These are phyloP conservation scores for Hyla sarda DNA, from an alignment of 2,113 vertebrate genomes.

Conservation along the genomic window DNA sequence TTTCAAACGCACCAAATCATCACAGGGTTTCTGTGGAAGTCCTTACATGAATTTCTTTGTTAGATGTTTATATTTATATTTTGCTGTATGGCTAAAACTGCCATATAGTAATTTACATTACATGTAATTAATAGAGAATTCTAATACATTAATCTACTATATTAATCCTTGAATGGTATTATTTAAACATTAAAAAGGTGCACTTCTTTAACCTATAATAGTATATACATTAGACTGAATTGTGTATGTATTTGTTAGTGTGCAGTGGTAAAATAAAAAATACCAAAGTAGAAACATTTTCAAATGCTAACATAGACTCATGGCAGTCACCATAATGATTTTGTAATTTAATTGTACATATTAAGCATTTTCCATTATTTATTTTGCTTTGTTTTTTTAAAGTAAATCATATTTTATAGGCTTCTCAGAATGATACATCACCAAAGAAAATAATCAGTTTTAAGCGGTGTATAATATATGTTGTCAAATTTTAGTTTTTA, in stretches of 20 bases:
- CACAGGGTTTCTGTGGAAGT: not conserved
- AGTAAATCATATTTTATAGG: not conserved
- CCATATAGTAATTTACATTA: not conserved
- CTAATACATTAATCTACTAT: not conserved
- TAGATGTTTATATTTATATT: not conserved
- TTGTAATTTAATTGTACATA: conserved; percentile 18
- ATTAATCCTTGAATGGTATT: not conserved
- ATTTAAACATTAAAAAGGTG: conserved; percentile 5
- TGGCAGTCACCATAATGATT: not conserved
- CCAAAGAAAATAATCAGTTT: not conserved
- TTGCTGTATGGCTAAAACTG: not conserved
- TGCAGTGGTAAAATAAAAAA: not conserved
- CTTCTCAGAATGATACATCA: not conserved
- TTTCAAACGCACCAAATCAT: conserved; percentile 9
- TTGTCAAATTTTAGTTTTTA: not conserved
- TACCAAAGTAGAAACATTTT: not conserved
- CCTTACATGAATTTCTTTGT: not conserved
- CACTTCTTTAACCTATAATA: not conserved
- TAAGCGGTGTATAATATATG: not conserved
- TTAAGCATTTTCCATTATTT: conserved; percentile 28
- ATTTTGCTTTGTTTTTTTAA: not conserved
- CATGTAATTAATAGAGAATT: not conserved
- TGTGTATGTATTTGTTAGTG: not conserved
- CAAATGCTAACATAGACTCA: not conserved
- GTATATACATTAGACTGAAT: not conserved